phyloP scores from a whole-genome alignment of 1,140 invertebrate species.

The Potamilus streckersoni region DNA sequence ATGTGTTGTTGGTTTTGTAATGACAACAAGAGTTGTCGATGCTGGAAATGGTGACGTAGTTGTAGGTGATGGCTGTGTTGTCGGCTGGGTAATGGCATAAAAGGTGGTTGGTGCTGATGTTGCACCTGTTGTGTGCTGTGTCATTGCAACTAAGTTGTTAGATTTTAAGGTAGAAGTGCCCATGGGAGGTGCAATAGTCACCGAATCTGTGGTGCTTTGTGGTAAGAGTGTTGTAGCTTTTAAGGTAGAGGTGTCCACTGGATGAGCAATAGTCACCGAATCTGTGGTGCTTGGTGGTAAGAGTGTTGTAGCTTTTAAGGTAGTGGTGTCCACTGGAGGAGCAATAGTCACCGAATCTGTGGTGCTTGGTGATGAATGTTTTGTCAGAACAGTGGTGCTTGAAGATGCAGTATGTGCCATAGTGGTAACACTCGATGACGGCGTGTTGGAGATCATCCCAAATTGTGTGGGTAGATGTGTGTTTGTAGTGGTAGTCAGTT shows the following conservation, averaged over 20 bases:
- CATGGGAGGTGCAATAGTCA: not conserved
- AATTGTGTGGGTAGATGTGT: too few species aligned
- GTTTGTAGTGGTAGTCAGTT: too few species aligned
- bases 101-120: not conserved
- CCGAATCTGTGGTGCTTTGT: too few species aligned
- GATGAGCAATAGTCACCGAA: too few species aligned
- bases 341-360: not conserved
- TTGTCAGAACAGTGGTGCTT: too few species aligned
- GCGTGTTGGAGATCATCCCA: too few species aligned
- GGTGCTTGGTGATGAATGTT: too few species aligned
- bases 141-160: not conserved
- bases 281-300: not conserved
- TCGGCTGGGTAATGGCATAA: constrained; percentile 6
- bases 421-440: too few species aligned
- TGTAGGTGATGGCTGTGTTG: not conserved
- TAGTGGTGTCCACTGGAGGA: not conserved
- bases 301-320: not conserved
- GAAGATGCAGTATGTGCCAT: too few species aligned
- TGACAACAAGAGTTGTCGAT: not conserved
- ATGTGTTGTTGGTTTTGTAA: constrained; percentile 1
- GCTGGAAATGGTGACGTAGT: not conserved
- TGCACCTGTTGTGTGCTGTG: not conserved
- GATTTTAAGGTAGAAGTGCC: not conserved
- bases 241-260: too few species aligned
- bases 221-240: too few species aligned